Conservation (phyloP, 2,797 vertebrate species). For the Trichosurus vulpecula region DNA sequence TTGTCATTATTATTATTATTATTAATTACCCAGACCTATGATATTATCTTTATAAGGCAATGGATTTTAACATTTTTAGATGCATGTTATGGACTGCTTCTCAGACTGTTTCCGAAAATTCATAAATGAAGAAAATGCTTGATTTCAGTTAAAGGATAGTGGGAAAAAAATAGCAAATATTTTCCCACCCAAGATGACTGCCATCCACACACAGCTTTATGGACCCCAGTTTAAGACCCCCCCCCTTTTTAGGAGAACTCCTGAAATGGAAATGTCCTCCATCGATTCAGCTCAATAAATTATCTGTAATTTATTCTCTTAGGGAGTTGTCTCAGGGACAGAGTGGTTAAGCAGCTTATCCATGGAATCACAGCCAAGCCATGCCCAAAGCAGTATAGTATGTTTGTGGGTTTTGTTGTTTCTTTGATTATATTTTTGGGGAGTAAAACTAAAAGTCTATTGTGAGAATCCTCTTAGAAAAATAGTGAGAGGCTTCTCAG, state of each 20-base stretch:
- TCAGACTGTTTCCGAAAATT: neutral
- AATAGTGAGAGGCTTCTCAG: conserved; percentile 33
- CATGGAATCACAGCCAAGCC: neutral
- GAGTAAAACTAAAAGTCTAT: conserved; percentile 35
- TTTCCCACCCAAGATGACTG: neutral
- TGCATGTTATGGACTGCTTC: neutral
- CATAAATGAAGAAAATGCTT: neutral
- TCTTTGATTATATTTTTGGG: neutral
- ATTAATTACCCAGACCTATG: neutral
- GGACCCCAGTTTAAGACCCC: neutral
- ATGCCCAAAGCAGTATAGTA: neutral
- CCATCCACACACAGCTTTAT: neutral
- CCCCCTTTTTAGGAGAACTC: neutral
- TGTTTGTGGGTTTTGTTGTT: neutral
- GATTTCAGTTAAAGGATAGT: neutral
- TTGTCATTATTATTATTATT: too few species aligned
- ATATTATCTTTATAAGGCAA: neutral
- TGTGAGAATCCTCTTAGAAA: conserved; percentile 46
- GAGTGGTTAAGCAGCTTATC: neutral
- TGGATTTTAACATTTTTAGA: neutral
- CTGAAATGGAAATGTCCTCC: neutral
- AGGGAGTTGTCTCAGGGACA: neutral
- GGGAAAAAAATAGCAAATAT: neutral
- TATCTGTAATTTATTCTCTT: neutral
- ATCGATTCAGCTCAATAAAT: neutral